These are phyloP conservation scores for Numida meleagris DNA, from an alignment of 2,113 vertebrate genomes.

Conservation along the genomic window DNA sequence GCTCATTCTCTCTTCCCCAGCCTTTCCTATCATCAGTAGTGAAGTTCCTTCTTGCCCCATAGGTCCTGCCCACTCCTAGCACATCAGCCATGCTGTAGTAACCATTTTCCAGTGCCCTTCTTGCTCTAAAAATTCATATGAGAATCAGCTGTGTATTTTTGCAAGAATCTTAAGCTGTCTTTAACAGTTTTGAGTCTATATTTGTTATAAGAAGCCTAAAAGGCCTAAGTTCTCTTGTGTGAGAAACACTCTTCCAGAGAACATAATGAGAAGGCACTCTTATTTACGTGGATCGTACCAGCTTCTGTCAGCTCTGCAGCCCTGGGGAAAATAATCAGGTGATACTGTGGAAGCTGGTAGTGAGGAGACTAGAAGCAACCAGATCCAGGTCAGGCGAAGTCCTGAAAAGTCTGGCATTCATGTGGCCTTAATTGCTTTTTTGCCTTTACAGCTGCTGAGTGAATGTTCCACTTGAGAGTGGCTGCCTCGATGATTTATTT, in stretches of 20 bases:
- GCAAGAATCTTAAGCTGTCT: not conserved
- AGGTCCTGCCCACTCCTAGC: not conserved
- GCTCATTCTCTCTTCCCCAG: not conserved
- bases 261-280: conserved; percentile 38
- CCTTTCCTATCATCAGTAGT: not conserved
- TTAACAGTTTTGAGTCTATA: not conserved
- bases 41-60: not conserved
- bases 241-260: conserved; percentile 10
- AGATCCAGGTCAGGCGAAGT: not conserved
- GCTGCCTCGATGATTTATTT: not conserved
- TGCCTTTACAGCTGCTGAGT: not conserved
- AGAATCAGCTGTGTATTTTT: not conserved
- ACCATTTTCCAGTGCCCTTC: not conserved
- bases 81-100: not conserved
- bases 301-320: not conserved
- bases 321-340: not conserved
- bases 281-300: conserved; percentile 27
- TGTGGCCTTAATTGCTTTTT: conserved; percentile 15
- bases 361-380: not conserved
- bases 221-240: not conserved
- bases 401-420: conserved; percentile 4
- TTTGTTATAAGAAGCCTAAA: not conserved
- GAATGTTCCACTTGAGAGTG: not conserved
- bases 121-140: not conserved
- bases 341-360: conserved; percentile 10